A percentile compares a stretch with the other conserved stretches of the same genome.
These are phyloP conservation scores for Sylvia atricapilla DNA, from an alignment of 2,113 vertebrate genomes.

Conservation along the genomic window DNA sequence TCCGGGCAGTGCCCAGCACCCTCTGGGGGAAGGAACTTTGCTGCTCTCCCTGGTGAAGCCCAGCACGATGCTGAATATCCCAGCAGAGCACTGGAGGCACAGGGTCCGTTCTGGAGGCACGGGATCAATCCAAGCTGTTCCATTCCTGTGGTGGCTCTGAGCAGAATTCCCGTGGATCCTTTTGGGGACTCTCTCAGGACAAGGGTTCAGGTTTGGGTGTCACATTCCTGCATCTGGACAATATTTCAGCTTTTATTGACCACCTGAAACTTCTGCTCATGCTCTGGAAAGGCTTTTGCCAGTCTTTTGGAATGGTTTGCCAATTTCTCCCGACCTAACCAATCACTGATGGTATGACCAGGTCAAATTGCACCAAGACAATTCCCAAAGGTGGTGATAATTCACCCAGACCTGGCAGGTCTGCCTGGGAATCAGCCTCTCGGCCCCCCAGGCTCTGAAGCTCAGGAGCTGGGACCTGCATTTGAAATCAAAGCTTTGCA, in stretches of 20 bases:
- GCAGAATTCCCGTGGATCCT: not conserved
- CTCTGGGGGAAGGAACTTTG: not conserved
- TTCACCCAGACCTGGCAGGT: not conserved
- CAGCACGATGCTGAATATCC: rapidly evolving
- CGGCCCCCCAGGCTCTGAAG: not conserved
- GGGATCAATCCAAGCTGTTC: not conserved
- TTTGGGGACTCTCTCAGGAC: not conserved
- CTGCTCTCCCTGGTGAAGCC: not conserved
- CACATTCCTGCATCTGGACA: not conserved
- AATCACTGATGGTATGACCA: not conserved
- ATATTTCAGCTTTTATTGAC: not conserved
- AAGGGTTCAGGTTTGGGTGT: not conserved
- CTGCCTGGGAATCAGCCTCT: not conserved
- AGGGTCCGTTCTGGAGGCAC: not conserved
- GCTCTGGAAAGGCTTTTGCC: not conserved
- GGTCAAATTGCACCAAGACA: not conserved
- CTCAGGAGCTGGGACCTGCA: not conserved
- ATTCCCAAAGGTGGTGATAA: not conserved
- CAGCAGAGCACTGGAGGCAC: not conserved
- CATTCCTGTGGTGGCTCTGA: not conserved
- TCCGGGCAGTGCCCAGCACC: not conserved
- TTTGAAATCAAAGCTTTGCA: slow-evolving; percentile 22
- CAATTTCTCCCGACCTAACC: not conserved
- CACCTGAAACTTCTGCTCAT: not conserved
- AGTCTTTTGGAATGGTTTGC: not conserved